phyloP scores from a whole-genome alignment of 2,888 invertebrate genomes.

The Ornithoptera priamus region DNA sequence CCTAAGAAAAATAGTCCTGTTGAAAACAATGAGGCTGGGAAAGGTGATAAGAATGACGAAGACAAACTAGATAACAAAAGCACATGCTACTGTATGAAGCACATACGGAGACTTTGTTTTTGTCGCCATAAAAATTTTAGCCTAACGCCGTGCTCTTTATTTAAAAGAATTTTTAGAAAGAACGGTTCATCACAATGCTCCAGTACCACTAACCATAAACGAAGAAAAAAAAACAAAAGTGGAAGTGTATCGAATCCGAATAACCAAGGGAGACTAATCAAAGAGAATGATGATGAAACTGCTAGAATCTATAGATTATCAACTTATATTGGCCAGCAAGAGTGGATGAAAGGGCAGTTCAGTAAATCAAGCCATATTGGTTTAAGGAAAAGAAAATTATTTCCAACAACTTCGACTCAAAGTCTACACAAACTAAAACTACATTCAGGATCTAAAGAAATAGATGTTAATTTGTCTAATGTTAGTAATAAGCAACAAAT shows the following conservation, averaged over 20 bases:
- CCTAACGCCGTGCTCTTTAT: constrained; percentile 20
- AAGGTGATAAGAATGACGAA: constrained; percentile 16
- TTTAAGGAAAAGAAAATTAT: constrained; percentile 15
- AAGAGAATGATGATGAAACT: constrained; percentile 38
- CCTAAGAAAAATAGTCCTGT: constrained; percentile 9
- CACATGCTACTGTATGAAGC: constrained; percentile 23
- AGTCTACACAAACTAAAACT: constrained; percentile 24
- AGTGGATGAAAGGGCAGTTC: constrained; percentile 38
- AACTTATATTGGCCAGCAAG: constrained; percentile 45
- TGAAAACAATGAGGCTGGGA: constrained; percentile 7
- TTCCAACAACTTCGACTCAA: constrained; percentile 8
- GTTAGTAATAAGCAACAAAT: constrained; percentile 7
- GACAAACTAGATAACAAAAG: constrained; percentile 19
- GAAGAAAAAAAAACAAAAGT: constrained; percentile 48
- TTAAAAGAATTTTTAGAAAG: constrained; percentile 29
- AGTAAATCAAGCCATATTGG: constrained; percentile 19
- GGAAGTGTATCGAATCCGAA: constrained; percentile 7
- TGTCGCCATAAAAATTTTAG: constrained; percentile 15
- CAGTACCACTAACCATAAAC: constrained; percentile 48
- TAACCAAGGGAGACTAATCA: constrained; percentile 15
- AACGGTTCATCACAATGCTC: constrained; percentile 28
- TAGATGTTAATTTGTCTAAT: constrained; percentile 5
- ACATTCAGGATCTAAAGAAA: constrained; percentile 9
- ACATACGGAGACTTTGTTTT: constrained; percentile 21
- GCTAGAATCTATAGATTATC: constrained; percentile 47